These are phyloP conservation scores for Poeciliopsis presidionis DNA, from an alignment of 2,797 vertebrate species.

Conservation along the genomic window DNA sequence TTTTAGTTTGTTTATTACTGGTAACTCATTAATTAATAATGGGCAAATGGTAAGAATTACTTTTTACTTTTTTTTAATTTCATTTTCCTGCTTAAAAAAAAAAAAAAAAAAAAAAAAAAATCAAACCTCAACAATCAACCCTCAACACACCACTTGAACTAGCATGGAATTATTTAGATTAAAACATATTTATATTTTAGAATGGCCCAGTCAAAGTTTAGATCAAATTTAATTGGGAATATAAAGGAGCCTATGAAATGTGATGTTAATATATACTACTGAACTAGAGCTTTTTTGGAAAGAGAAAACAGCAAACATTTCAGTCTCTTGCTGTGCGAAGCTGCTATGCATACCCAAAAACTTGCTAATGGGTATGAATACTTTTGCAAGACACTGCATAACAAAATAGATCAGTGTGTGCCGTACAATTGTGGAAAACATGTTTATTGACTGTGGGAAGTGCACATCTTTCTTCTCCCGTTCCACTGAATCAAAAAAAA, in stretches of 20 bases:
- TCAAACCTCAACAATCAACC: background rate
- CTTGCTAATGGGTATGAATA: background rate
- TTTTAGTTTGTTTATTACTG: too few species aligned
- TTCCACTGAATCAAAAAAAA: conserved; percentile 76
- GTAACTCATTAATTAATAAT: too few species aligned
- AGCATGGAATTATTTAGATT: background rate
- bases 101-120: background rate
- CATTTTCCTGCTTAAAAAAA: too few species aligned
- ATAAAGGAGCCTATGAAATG: background rate
- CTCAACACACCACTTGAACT: background rate
- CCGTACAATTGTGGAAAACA: conserved; percentile 60
- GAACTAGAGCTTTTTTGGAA: background rate
- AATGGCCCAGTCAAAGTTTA: background rate
- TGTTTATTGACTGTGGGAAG: conserved; percentile 58
- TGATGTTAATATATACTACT: background rate
- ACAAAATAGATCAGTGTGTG: conserved; percentile 38
- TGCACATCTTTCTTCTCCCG: conserved; percentile 66
- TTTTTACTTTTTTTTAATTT: too few species aligned
- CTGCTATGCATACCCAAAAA: background rate
- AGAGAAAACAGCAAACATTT: background rate
- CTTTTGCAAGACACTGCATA: background rate
- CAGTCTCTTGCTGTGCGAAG: background rate
- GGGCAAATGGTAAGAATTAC: too few species aligned
- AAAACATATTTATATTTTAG: background rate
- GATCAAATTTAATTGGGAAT: background rate